These are phyloP conservation scores for Drosophila sechellia DNA, from an alignment of 1,140 invertebrate genomes.

Conservation along the genomic window DNA sequence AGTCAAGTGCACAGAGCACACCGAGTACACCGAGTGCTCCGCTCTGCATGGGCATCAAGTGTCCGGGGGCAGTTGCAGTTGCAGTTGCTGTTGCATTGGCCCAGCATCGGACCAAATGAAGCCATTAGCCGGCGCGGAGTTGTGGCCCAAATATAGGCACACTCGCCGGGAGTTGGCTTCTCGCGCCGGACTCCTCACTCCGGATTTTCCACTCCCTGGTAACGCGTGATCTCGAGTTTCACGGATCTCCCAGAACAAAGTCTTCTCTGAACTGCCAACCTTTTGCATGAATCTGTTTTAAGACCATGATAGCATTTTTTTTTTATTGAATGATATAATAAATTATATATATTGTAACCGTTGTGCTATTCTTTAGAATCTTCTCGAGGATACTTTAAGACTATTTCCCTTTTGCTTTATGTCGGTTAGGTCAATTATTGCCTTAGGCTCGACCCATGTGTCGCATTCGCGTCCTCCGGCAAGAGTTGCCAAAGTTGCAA, in stretches of 20 bases:
- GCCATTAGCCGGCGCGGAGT: constrained; percentile 55
- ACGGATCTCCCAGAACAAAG: constrained; percentile 26
- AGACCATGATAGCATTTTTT: too few species aligned
- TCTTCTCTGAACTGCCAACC: not conserved
- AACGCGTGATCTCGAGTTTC: constrained; percentile 30
- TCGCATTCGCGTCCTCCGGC: constrained; percentile 15
- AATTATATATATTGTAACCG: too few species aligned
- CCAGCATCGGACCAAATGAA: constrained; percentile 51
- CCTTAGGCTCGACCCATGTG: constrained; percentile 31
- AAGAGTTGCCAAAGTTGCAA: constrained; percentile 28
- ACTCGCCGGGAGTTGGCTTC: constrained; percentile 34
- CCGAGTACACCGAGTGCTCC: constrained; percentile 33
- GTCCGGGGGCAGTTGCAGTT: constrained; percentile 52
- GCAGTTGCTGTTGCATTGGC: not conserved
- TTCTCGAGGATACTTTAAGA: not conserved
- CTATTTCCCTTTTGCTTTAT: not conserved
- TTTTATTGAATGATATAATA: too few species aligned
- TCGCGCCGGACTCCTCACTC: not conserved
- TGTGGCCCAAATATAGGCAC: constrained; percentile 65
- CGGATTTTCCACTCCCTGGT: not conserved
- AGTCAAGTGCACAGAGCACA: constrained; percentile 55
- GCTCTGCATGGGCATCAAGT: constrained; percentile 69
- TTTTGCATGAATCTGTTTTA: too few species aligned
- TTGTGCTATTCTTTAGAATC: not conserved
- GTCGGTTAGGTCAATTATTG: constrained; percentile 10